Conservation (phyloP, 2,113 vertebrate genomes). For the Nematolebias whitei region DNA sequence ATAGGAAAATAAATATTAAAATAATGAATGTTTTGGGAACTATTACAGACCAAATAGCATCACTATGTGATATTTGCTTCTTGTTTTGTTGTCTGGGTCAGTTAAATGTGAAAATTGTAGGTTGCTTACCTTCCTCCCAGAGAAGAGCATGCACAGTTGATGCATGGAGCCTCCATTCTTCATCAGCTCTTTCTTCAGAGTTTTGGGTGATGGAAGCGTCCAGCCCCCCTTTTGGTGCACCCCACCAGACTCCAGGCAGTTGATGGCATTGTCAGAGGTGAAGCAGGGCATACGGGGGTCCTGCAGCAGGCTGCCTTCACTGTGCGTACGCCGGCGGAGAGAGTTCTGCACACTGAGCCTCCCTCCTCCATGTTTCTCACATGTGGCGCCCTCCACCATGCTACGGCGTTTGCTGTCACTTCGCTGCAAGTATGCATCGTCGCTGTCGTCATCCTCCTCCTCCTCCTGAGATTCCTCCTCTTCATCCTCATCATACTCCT, state of each 20-base stretch:
- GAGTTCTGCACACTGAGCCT: constrained; percentile 89
- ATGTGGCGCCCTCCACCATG: constrained; percentile 87
- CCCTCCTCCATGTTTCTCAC: constrained; percentile 82
- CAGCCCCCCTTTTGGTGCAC: constrained; percentile 74
- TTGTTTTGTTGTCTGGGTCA: neutral
- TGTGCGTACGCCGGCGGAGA: constrained; percentile 92
- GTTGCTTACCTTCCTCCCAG: constrained; percentile 88
- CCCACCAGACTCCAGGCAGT: constrained; percentile 82
- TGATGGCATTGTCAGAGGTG: constrained; percentile 92
- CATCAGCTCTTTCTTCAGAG: constrained; percentile 91
- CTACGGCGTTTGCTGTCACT: constrained; percentile 87
- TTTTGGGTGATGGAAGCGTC: constrained; percentile 90
- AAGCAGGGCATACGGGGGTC: constrained; percentile 88
- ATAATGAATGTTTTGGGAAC: neutral
- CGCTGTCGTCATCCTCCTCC: constrained; percentile 84
- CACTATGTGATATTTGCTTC: neutral
- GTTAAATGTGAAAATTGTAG: neutral
- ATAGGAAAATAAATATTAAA: neutral
- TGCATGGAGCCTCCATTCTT: constrained; percentile 94
- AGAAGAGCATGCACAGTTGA: constrained; percentile 92
- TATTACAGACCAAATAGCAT: neutral
- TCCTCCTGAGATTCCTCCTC: constrained; percentile 83
- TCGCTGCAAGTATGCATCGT: constrained; percentile 84
- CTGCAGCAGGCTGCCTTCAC: constrained; percentile 94
- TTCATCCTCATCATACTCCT: constrained; percentile 82